Evolutionary conservation across 2,797 vertebrate genomes (phyloP).

Genomic region (Agapornis canus): DNA sequence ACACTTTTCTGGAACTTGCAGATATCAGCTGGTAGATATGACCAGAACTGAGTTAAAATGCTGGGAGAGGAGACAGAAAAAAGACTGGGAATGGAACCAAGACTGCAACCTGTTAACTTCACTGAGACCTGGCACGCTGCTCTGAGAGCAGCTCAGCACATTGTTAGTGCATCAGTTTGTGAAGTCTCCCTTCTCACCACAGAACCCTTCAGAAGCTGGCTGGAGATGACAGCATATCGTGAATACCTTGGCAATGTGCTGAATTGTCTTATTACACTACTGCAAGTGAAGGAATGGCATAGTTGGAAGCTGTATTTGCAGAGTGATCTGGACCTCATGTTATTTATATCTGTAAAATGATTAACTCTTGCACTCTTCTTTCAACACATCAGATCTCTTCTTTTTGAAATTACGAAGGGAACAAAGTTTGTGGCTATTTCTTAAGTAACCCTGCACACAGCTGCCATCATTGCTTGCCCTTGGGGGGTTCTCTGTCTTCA

Average conservation of each 20-base stretch:
- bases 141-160: not conserved
- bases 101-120: not conserved
- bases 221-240: not conserved
- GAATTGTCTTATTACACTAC: not conserved
- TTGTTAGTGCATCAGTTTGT: not conserved
- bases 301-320: not conserved
- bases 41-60: not conserved
- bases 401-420: not conserved
- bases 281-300: not conserved
- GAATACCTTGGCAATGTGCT: not conserved
- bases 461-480: not conserved
- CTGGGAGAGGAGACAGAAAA: not conserved
- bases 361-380: conserved; percentile 17
- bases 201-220: not conserved
- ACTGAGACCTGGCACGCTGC: not conserved
- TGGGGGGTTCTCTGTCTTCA: not conserved
- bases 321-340: not conserved
- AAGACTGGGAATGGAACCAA: not conserved
- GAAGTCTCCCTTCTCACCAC: not conserved
- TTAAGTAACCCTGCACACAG: not conserved
- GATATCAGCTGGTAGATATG: not conserved
- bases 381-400: not conserved
- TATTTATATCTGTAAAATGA: not conserved
- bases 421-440: not conserved
- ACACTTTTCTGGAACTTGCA: not conserved